Evolutionary conservation across 2,113 vertebrate genomes (phyloP), one percentile per base, ranked within the genome.

Genomic region (Dendrocopos noguchii): DNA sequence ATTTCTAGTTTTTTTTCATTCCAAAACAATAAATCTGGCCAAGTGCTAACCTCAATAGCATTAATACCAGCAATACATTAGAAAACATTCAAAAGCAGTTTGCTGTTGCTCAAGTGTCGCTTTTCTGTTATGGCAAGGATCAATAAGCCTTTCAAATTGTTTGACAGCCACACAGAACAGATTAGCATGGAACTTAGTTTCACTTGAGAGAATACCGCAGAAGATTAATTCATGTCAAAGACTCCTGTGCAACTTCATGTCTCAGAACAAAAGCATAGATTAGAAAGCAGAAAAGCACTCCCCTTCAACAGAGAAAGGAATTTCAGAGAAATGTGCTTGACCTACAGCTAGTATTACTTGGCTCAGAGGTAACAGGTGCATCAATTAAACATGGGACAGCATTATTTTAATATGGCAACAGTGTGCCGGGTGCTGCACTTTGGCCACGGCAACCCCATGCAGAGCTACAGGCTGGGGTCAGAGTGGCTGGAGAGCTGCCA

Each of bases 131-230:
- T 71, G 60, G 53, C 0, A 0, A 78, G 44, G 53, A 93, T 95
- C 88, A 90, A 68, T 94, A 95, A 56, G 17, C 64, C 53, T 65
- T 78, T 28, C 59, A 78, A 94, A 80, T 0, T 0, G n/a, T 44
- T 83, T 85, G 85, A 90, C 83, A 94, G 57, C 53, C 20, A 0
- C 88, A 53, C 60, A 95, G 80, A 93, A 71, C 44, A 75, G 80
- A 93, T 84, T 84, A 95, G 44, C 61, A 91, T 34, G 20, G 76
- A 91, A 86, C 80, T 93, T 75, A 74, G 75, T 83, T 91, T 91
- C 80, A 86, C 82, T 88, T 88, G 83, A 91, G 94, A 90, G 88
- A 94, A 3, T 22, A 94, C 59, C 59, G 91, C 71, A 84, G 81
- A 91, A 89, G 87, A 96, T 79, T 95, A 91, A 94, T 95, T 80